Percentiles rank a stretch among this genome's conserved stretches.
Conservation (phyloP, 2,797 vertebrate species). For the Phylloscopus collybita region DNA sequence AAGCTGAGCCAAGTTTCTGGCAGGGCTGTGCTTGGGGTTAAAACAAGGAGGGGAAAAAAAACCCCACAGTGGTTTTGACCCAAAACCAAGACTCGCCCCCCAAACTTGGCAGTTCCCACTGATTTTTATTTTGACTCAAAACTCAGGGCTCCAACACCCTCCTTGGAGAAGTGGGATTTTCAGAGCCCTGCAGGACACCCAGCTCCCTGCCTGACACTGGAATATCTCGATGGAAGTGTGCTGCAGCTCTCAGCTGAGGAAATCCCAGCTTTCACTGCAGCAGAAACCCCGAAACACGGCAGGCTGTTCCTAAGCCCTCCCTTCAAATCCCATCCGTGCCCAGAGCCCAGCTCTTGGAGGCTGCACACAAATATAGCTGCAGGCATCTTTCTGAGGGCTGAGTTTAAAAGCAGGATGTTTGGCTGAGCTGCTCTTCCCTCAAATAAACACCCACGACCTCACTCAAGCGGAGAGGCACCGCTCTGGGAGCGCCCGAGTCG, state of each 20-base stretch:
- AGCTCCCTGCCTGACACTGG: not conserved
- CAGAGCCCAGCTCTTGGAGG: not conserved
- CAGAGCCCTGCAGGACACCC: not conserved
- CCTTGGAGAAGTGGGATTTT: not conserved
- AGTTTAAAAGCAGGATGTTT: constrained; percentile 91
- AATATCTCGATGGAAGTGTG: fast-evolving
- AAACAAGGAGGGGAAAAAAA: not conserved
- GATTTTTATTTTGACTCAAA: not conserved
- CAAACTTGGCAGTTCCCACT: not conserved
- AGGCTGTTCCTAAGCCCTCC: not conserved
- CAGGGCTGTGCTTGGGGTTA: not conserved
- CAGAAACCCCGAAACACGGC: not conserved
- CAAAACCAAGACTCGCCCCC: not conserved
- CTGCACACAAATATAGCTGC: constrained; percentile 8
- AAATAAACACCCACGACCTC: constrained; percentile 92
- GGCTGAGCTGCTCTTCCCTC: constrained; percentile 89
- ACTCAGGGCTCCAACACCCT: not conserved
- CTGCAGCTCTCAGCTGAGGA: not conserved
- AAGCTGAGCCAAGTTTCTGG: not conserved
- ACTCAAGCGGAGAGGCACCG: constrained; percentile 80
- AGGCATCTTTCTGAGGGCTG: constrained; percentile 29
- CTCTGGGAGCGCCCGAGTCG: constrained; percentile 82
- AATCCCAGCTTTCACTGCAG: not conserved
- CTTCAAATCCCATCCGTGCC: not conserved
- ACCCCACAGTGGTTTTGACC: not conserved